These are phyloP conservation scores for Cosmia trapezina DNA, from an alignment of 2,888 invertebrate species.

Conservation along the genomic window DNA sequence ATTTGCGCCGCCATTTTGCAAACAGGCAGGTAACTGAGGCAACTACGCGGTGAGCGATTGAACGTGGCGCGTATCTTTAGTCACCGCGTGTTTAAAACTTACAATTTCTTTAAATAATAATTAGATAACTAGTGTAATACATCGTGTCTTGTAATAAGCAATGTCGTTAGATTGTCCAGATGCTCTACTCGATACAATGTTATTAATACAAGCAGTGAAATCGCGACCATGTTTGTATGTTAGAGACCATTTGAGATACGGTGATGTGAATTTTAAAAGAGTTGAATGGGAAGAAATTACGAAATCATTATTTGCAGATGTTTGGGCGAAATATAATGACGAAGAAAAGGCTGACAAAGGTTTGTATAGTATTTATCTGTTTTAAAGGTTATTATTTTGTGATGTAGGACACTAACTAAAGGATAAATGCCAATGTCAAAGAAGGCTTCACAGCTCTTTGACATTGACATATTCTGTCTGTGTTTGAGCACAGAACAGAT, in stretches of 20 bases:
- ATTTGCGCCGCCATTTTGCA: background rate
- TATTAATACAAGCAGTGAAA: constrained; percentile 40
- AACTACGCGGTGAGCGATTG: background rate
- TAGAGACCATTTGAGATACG: constrained; percentile 1
- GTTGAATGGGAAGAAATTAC: constrained; percentile 26
- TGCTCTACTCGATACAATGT: constrained; percentile 14
- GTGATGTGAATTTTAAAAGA: constrained; percentile 21
- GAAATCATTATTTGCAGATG: background rate
- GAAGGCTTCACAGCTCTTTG: too few relatives aligned
- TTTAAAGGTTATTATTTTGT: background rate
- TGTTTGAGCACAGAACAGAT: too few relatives aligned
- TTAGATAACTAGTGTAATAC: background rate
- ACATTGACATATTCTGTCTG: too few relatives aligned
- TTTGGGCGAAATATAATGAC: constrained; percentile 10
- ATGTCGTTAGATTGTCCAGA: constrained; percentile 6
- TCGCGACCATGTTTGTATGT: constrained; percentile 30
- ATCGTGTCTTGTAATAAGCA: background rate
- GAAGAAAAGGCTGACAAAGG: constrained; percentile 25
- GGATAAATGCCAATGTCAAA: too few relatives aligned
- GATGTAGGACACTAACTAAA: too few relatives aligned
- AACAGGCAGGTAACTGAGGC: constrained; percentile 13
- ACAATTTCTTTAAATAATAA: background rate
- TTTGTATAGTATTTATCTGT: constrained; percentile 3
- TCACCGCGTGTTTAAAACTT: constrained; percentile 2
- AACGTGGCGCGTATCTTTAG: constrained; percentile 29